Percentiles rank a stretch among this genome's conserved stretches.
Conservation (phyloP, 2,888 invertebrate genomes). For the Argynnis bischoffii region DNA sequence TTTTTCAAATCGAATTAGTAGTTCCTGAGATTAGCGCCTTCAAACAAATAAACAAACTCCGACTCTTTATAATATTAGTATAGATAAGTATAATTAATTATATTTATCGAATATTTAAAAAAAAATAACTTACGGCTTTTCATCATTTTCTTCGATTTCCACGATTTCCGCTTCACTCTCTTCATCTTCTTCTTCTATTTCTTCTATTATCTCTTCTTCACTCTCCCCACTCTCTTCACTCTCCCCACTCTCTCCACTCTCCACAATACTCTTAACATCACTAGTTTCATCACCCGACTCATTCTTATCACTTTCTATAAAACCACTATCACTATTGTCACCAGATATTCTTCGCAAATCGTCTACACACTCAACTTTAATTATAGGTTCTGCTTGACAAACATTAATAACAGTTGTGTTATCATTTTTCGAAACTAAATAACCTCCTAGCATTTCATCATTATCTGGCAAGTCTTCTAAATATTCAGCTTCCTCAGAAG, state of each 20-base stretch:
- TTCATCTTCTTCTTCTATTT: slow-evolving; percentile 54
- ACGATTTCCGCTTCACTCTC: slow-evolving; percentile 29
- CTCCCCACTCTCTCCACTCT: slow-evolving; percentile 45
- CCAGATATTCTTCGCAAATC: slow-evolving; percentile 64
- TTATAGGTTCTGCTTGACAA: slow-evolving; percentile 51
- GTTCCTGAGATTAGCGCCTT: too few relatives aligned
- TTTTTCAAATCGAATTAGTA: too few relatives aligned
- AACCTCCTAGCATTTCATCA: slow-evolving; percentile 59
- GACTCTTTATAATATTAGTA: too few relatives aligned
- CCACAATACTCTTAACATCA: slow-evolving; percentile 51
- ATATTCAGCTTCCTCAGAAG: slow-evolving; percentile 65
- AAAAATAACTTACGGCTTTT: slow-evolving; percentile 53
- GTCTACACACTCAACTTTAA: slow-evolving; percentile 57
- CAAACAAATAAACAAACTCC: too few relatives aligned
- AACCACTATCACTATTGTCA: slow-evolving; percentile 79
- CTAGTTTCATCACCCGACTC: slow-evolving; percentile 58
- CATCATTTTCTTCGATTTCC: slow-evolving; percentile 54
- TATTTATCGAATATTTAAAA: neutral
- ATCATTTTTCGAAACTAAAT: slow-evolving; percentile 51
- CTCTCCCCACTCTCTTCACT: slow-evolving; percentile 46
- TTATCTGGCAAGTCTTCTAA: slow-evolving; percentile 63
- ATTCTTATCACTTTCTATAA: slow-evolving; percentile 69
- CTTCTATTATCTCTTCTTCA: slow-evolving; percentile 56
- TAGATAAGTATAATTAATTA: neutral
- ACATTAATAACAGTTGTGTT: slow-evolving; percentile 66